phyloP scores from a whole-genome alignment of 2,113 vertebrate genomes.

The Delphinapterus leucas region DNA sequence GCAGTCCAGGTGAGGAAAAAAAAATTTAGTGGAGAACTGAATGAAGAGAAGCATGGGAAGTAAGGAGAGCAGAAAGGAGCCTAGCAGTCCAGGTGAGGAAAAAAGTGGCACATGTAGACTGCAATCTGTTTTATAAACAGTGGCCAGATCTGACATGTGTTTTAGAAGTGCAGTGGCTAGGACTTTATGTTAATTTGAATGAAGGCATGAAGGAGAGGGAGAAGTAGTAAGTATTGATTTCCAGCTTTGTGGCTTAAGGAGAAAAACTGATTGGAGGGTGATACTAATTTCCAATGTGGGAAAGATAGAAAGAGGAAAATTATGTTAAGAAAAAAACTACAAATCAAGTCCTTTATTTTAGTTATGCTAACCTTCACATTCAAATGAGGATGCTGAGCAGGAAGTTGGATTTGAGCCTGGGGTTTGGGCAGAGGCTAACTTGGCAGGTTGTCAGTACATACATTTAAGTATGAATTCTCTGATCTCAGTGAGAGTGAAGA shows the following conservation, averaged over 20 bases:
- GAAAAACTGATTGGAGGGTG: not conserved
- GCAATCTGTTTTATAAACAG: not conserved
- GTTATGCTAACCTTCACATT: not conserved
- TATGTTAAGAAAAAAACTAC: not conserved
- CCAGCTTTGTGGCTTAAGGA: not conserved
- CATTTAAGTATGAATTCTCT: not conserved
- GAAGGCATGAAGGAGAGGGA: not conserved
- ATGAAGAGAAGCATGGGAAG: not conserved
- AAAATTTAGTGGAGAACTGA: not conserved
- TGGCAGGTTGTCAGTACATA: not conserved
- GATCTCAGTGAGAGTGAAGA: constrained; percentile 17
- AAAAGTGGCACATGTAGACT: not conserved
- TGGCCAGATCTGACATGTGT: not conserved
- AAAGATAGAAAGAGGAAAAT: not conserved
- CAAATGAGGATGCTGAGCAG: not conserved
- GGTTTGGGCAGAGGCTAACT: not conserved
- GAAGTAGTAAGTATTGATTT: not conserved
- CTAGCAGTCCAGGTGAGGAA: not conserved
- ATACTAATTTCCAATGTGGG: not conserved
- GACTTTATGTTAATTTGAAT: not conserved
- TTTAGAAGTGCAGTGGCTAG: not conserved
- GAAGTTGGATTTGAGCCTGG: not conserved
- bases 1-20: too few relatives aligned
- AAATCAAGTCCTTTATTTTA: not conserved
- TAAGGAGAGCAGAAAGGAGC: not conserved